Percentiles rank a stretch among this genome's conserved stretches.
Conservation (phyloP, 2,888 invertebrate genomes). For the Xestia c-nigrum region DNA sequence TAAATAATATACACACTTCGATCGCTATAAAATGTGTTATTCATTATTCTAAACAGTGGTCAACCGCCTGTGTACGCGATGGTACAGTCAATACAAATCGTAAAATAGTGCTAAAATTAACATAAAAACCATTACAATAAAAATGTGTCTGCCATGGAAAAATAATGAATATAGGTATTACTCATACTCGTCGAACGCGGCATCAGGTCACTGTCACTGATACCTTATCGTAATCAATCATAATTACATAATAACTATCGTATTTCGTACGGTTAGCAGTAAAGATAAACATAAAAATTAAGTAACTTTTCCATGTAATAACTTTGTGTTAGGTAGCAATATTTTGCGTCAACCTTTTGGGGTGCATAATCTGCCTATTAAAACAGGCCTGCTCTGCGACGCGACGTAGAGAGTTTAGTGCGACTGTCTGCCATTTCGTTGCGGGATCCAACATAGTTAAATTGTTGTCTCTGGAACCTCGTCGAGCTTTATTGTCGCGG, state of each 20-base stretch:
- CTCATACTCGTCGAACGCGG: not conserved
- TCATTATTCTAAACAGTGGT: not conserved
- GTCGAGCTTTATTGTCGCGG: too few species aligned
- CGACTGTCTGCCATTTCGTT: not conserved
- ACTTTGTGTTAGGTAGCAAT: not conserved
- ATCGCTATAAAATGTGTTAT: too few species aligned
- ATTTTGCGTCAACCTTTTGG: constrained; percentile 16
- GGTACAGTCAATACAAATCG: not conserved
- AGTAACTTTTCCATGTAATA: constrained; percentile 14
- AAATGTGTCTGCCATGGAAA: constrained; percentile 2
- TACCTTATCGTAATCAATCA: constrained; percentile 52
- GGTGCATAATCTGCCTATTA: not conserved
- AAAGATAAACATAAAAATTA: constrained; percentile 13
- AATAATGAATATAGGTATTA: constrained; percentile 2
- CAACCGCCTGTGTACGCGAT: not conserved
- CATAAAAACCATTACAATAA: not conserved
- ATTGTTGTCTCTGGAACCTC: too few species aligned
- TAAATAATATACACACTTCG: not conserved
- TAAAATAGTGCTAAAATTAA: not conserved
- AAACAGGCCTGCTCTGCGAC: not conserved
- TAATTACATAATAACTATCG: constrained; percentile 55
- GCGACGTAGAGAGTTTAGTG: not conserved
- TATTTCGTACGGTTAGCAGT: constrained; percentile 17
- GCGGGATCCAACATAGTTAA: too few species aligned
- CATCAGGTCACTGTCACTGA: constrained; percentile 55